Base-by-base conservation (phyloP, 2,797 vertebrate species). In the Chlorospingus semifuscus region DNA sequence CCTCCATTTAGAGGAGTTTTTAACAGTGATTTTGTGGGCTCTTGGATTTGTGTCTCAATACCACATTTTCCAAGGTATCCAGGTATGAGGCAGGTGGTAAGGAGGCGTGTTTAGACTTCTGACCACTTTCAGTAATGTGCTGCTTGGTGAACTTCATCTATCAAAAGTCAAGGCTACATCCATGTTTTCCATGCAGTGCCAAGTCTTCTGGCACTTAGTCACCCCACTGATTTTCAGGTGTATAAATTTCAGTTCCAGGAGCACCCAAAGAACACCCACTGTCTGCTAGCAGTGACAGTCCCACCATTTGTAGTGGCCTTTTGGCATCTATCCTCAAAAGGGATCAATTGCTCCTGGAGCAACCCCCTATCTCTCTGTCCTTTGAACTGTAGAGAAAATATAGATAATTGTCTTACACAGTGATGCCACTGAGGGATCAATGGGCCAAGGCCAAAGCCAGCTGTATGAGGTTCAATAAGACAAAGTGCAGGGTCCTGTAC, bases 181-280 rank as follows among this genome's bases (percentile, higher is more conserved):
- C 78, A 8, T 0, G 0, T 60, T 83, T 49, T 22, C 9, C 8
- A 27, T 19, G 2, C 12, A 66, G 29, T 80, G 24, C 17, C 14
- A 72, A 20, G 24, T 4, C 14, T 53, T 70, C 61, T 19, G n/a
- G 21, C 9, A 29, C 32, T 76, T 57, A 59, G 16, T 46, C 15
- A 57, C 8, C 17, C 37, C 52, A 42, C 27, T 39, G 60, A 36
- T 64, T 42, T 93, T 13, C 39, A 26, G 18, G 53, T 52, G 15
- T 4, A 80, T 70, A 8, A 15, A 26, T 37, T 77, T 89, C 13
- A 20, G n/a, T 85, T 80, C 32, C 18, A 24, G 0, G 0, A 29
- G 41, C 52, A 83, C 24, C 15, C 29, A 42, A 83, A 89, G 15
- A 29, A 50, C 27, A 29, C 49, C 16, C 42, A 42, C 42, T 19